Evolutionary conservation across 2,888 invertebrate species (phyloP).

Genomic region (Agrotis clavis): DNA sequence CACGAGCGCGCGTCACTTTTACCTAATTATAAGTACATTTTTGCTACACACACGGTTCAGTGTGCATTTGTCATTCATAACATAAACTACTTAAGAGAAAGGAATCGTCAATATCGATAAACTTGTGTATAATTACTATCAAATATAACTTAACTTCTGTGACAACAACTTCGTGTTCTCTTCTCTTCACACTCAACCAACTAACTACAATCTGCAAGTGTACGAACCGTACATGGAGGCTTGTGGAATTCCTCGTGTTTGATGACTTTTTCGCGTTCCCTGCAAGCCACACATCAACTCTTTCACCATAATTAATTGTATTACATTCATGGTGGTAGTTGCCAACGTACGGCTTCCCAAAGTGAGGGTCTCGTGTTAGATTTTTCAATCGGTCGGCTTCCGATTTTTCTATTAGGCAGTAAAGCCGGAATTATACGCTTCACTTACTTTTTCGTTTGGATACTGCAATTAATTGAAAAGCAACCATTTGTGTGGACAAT

Average conservation of each 20-base stretch:
- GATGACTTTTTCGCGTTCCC: slow-evolving; percentile 42
- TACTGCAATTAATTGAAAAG: neutral
- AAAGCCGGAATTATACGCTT: neutral
- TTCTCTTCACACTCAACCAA: too few species aligned
- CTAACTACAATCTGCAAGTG: too few species aligned
- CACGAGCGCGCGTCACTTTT: too few species aligned
- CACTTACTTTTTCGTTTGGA: slow-evolving; percentile 3
- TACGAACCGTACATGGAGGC: too few species aligned
- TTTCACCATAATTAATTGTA: slow-evolving; percentile 46
- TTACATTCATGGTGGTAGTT: slow-evolving; percentile 14
- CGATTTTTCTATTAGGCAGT: neutral
- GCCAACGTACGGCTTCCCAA: neutral
- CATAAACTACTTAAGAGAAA: too few species aligned
- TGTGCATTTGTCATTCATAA: too few species aligned
- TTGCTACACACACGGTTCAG: too few species aligned
- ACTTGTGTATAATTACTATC: too few species aligned
- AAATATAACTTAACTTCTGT: too few species aligned
- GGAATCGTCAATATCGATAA: too few species aligned
- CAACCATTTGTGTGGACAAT: slow-evolving; percentile 8
- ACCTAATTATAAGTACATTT: too few species aligned
- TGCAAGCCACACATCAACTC: slow-evolving; percentile 28
- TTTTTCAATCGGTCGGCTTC: neutral
- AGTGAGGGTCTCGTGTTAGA: neutral
- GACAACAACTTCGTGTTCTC: too few species aligned
- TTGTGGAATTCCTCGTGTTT: slow-evolving; percentile 34